Evolutionary conservation across 1,140 invertebrate species (phyloP), one percentile per base, ranked within the genome.

Genomic region (Meloidogyne floridensis): DNA sequence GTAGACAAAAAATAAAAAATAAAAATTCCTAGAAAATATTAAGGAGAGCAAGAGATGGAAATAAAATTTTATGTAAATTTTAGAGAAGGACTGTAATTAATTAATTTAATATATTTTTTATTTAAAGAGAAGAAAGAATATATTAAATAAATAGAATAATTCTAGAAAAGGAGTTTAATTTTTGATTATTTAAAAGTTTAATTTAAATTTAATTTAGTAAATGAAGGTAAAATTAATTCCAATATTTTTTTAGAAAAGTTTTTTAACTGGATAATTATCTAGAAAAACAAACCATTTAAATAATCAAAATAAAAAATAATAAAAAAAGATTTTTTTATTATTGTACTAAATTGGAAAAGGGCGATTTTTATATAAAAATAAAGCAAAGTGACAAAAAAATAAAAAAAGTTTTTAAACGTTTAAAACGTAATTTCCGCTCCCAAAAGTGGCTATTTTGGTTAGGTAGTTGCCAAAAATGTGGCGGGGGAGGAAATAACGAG

Each of bases 11-110:
- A 56, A 56, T n/a, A n/a, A n/a, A n/a, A n/a, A 13, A 13, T 56
- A 56, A 56, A 56, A 56, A n/a, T 65, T 65, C 56, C 56, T 65
- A 65, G 56, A 65, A 65, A 65, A n/a, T 65, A 65, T n/a, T 65
- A 65, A 65, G n/a, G n/a, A 4, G n/a, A 7, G n/a, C n/a, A n/a
- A 5, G 13, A 65, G 56, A n/a, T 15, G n/a, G 10, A 65, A 65
- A 65, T n/a, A n/a, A n/a, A n/a, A n/a, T n/a, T n/a, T n/a, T 13
- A 56, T 56, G 15, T 65, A 59, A 59, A 59, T 59, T 59, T 59
- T n/a, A n/a, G n/a, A n/a, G n/a, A n/a, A n/a, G n/a, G n/a, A n/a
- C 6, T 3, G 6, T 47, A 47, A 13, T 59, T 13, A 59, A 59
- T 59, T 59, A 59, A 59, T 59, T 59, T 59, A 13, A n/a, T 54